Evolutionary conservation across 2,113 vertebrate species (phyloP).

Genomic region (Nanger granti): DNA sequence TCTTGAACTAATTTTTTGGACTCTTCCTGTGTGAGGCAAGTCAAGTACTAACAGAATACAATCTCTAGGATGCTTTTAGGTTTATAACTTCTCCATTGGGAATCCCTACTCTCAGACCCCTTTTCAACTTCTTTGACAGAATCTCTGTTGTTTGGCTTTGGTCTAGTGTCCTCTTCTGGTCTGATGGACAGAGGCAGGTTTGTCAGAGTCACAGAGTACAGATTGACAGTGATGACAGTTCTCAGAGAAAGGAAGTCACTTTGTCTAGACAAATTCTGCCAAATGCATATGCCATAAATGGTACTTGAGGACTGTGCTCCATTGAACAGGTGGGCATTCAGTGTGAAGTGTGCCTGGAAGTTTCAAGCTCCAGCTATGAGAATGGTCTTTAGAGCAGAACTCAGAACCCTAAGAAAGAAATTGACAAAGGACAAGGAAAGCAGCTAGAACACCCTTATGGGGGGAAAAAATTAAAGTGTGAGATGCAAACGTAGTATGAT

Average conservation of each 20-base stretch:
- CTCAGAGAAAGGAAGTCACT: neutral
- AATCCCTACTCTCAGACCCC: neutral
- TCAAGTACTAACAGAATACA: neutral
- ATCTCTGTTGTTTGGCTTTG: neutral
- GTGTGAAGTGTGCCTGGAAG: neutral
- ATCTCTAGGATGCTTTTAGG: neutral
- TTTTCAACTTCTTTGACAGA: neutral
- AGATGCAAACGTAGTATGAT: neutral
- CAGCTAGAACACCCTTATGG: neutral
- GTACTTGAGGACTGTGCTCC: neutral
- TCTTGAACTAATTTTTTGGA: neutral
- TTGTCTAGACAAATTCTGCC: neutral
- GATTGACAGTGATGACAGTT: neutral
- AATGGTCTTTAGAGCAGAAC: neutral
- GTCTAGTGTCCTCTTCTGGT: neutral
- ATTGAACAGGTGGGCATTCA: neutral
- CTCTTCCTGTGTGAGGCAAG: neutral
- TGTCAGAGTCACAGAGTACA: neutral
- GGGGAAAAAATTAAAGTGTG: neutral
- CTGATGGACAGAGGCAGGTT: neutral
- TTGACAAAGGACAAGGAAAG: neutral
- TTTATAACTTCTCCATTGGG: neutral
- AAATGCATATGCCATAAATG: neutral
- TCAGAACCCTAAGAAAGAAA: neutral
- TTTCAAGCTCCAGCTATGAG: neutral